Base-by-base conservation (phyloP, 2,797 vertebrate species). In the Chaenodraco wilsoni region DNA sequence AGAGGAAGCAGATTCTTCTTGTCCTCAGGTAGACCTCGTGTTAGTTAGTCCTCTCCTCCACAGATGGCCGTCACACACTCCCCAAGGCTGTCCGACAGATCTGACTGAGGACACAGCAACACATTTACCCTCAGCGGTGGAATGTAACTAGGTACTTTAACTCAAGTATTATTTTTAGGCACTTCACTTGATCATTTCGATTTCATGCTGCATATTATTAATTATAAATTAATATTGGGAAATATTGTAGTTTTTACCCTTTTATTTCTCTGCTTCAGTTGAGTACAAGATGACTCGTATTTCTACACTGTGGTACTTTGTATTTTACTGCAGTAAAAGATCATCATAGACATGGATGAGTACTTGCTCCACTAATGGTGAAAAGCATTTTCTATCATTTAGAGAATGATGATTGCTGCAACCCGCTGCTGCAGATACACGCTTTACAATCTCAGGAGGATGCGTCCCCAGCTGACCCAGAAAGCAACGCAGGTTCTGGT, bases 21-120 rank as follows among this genome's bases (percentile, higher is more conserved):
- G 43, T n/a, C 72, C 49, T 40, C 51, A 27, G 65, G 69, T 15
- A 9, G 48, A 68, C 7, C 40, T 67, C 69, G 7, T 0, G 3
- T 69, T 41, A 0, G 21, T n/a, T 61, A 89, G 74, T 91, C 88
- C 3, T 89, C 87, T 74, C 86, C 87, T 83, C 90, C 90, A 63
- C 90, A 92, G 75, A 93, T 85, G 33, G 88, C 65, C 84, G 57
- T 75, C 79, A 88, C 17, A 23, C 86, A 84, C 2, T 87, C 82
- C 0, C 82, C 43, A 0, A 31, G 61, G 14, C 31, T 4, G 0
- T 76, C 87, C 1, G 82, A 76, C 70, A 84, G n/a, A 5, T 92
- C 92, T 0, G 89, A 90, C 91, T 91, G 74, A 79, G 50, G 60
- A 73, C 19, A 84, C 21, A 74, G 19, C 6, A 60, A 68, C 72